Evolutionary conservation across 2,113 vertebrate species (phyloP), one percentile per base, ranked within the genome.

Genomic region (Lepus europaeus): DNA sequence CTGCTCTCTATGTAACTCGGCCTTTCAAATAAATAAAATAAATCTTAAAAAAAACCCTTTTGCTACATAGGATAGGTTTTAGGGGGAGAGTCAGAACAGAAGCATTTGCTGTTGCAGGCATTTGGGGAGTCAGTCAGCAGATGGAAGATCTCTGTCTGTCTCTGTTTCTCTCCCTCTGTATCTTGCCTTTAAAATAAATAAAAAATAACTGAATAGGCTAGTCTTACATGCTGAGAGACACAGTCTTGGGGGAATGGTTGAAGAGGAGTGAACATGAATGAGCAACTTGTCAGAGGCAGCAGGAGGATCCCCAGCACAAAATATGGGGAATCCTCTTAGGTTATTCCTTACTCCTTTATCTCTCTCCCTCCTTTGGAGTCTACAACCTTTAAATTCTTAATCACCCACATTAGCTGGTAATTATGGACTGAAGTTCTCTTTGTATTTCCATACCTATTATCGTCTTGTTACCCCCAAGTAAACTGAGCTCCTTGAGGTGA

Each of bases 401-500:
- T 85, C 72, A 84, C 16, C 9, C 20, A 36, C 59, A 80, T 64
- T 64, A 90, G 72, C 77, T 64, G 64, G n/a, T 87, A 78, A 84
- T 74, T 83, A 56, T 2, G 70, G 27, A 36, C 59, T 80, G 51
- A 74, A 89, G 3, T 33, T 72, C 70, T 89, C 63, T 14, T 64
- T 83, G 22, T 77, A 39, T 85, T 78, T 68, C 49, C 56, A 70
- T 79, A 79, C 27, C n/a, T 59, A 80, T 72, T 76, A 70, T 70
- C n/a, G 33, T 90, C 77, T 64, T 85, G n/a, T 80, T 87, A 64
- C 23, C 45, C 23, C 25, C 77, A 79, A 91, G 53, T 70, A 84
- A 97, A 91, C 61, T 39, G 51, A 90, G 19, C 3, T 85, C 25
- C 59, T 87, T 49, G 39, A 88, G 72, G 61, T 69, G 33, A 94